phyloP scores from a whole-genome alignment of 2,888 invertebrate genomes.

The Muschampia plurimacula region DNA sequence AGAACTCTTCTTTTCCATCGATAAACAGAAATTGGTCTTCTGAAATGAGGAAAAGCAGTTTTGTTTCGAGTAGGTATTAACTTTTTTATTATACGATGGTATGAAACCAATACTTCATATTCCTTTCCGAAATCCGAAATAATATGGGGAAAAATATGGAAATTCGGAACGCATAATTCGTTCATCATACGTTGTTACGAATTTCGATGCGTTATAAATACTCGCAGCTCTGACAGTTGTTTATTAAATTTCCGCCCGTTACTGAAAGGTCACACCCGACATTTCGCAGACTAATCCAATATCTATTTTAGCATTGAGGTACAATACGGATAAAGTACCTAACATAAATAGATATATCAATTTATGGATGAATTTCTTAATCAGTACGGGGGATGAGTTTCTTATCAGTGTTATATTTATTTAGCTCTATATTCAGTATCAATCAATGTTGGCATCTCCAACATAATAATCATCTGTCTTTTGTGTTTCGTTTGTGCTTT shows the following conservation, averaged over 20 bases:
- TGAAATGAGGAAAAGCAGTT: neutral
- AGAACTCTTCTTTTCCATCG: neutral
- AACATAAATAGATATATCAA: too few relatives aligned
- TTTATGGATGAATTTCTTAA: too few relatives aligned
- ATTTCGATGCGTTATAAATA: neutral
- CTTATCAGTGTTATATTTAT: too few relatives aligned
- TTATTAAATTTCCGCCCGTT: neutral
- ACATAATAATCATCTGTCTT: too few relatives aligned
- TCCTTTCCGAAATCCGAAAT: too few relatives aligned
- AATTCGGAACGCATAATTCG: neutral
- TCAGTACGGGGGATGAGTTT: too few relatives aligned
- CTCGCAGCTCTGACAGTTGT: neutral
- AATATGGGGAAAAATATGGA: neutral
- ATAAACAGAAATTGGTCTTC: too few relatives aligned
- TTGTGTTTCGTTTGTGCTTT: too few relatives aligned
- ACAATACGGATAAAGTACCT: too few relatives aligned
- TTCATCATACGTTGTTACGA: neutral
- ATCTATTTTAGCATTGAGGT: neutral
- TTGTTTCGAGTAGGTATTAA: neutral
- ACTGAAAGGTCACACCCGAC: neutral
- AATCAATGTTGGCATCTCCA: too few relatives aligned
- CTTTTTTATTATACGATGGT: neutral
- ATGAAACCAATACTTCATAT: too few relatives aligned
- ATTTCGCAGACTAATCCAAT: neutral
- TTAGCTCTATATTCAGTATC: too few relatives aligned